A percentile compares a stretch with the other conserved stretches of the same genome.
Evolutionary conservation across 2,888 invertebrate species (phyloP).

Genomic region (Patella pellucida): DNA sequence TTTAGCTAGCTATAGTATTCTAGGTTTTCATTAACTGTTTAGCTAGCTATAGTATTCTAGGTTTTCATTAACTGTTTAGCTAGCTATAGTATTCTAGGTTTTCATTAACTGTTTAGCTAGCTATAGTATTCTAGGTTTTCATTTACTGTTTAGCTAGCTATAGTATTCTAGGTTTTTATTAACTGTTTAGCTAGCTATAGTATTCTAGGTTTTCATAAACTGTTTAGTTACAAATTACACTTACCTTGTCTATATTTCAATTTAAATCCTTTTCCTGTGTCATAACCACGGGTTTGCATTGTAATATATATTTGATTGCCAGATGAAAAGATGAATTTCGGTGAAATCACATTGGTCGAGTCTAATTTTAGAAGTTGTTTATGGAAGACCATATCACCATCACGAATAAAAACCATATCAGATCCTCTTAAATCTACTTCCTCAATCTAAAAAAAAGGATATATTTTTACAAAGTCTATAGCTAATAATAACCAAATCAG

Average conservation of each 20-base stretch:
- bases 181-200: too few relatives aligned
- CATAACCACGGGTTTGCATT: constrained; percentile 40
- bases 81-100: too few relatives aligned
- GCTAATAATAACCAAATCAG: too few relatives aligned
- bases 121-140: too few relatives aligned
- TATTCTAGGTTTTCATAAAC: too few relatives aligned
- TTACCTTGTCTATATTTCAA: constrained; percentile 52
- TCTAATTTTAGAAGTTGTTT: constrained; percentile 34
- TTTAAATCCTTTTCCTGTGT: constrained; percentile 37
- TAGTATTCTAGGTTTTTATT: too few relatives aligned
- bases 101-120: too few relatives aligned
- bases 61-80: too few relatives aligned
- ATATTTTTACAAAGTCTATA: neutral
- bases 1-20: too few relatives aligned
- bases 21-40: too few relatives aligned
- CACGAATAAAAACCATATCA: constrained; percentile 45
- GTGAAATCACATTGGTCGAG: constrained; percentile 24
- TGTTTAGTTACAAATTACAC: neutral
- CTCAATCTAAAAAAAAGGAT: constrained; percentile 37
- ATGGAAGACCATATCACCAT: constrained; percentile 43
- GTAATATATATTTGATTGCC: constrained; percentile 46
- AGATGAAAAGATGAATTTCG: constrained; percentile 44
- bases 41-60: too few relatives aligned
- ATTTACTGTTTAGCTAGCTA: too few relatives aligned
- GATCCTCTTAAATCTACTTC: constrained; percentile 39